Percentiles rank a stretch among this genome's conserved stretches.
phyloP scores from a whole-genome alignment of 2,797 vertebrate species.

The Jordanella pulchra region DNA sequence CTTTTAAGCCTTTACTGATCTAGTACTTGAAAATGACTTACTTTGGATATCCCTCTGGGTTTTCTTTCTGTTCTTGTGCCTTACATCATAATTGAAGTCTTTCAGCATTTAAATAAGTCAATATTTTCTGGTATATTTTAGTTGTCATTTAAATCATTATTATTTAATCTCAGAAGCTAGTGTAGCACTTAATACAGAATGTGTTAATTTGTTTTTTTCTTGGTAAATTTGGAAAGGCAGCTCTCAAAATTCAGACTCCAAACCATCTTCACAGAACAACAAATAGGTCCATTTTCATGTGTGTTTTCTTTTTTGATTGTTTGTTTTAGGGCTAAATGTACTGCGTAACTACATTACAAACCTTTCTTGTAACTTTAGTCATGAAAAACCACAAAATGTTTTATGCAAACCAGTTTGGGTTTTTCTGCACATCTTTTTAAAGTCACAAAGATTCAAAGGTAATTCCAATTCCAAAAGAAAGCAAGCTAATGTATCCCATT shows the following conservation, averaged over 20 bases:
- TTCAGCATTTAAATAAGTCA: background rate
- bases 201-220: too few relatives aligned
- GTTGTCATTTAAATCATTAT: background rate
- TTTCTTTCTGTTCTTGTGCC: constrained; percentile 31
- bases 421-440: too few relatives aligned
- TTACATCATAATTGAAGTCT: constrained; percentile 18
- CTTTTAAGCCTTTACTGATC: constrained; percentile 43
- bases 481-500: background rate
- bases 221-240: too few relatives aligned
- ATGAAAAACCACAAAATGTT: too few relatives aligned
- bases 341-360: too few relatives aligned
- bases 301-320: too few relatives aligned
- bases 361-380: too few relatives aligned
- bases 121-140: background rate
- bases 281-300: background rate
- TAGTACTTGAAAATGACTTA: constrained; percentile 24
- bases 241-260: too few relatives aligned
- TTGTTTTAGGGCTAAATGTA: too few relatives aligned
- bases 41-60: constrained; percentile 21
- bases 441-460: too few relatives aligned
- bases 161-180: background rate
- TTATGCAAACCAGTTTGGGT: too few relatives aligned
- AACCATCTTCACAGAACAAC: background rate
- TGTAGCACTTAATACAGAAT: background rate
- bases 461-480: too few relatives aligned